Evolutionary conservation across 2,888 invertebrate species (phyloP).

Genomic region (Aspidapion aeneum): DNA sequence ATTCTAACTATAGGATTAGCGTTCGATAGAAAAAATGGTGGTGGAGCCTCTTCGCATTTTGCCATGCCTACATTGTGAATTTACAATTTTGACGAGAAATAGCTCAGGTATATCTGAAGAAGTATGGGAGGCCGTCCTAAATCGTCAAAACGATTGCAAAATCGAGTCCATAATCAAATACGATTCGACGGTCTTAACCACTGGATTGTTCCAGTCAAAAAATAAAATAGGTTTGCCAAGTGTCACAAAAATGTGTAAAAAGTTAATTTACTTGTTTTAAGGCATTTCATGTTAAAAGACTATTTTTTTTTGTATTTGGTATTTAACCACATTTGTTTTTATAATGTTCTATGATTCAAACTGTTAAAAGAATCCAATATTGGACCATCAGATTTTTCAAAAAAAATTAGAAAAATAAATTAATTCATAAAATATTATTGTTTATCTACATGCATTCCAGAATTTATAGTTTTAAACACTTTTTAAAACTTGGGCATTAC

Average conservation of each 20-base stretch:
- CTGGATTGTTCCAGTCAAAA: constrained; percentile 21
- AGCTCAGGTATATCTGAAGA: constrained; percentile 16
- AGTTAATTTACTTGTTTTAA: constrained; percentile 19
- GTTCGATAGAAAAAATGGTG: constrained; percentile 31
- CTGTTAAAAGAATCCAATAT: constrained; percentile 15
- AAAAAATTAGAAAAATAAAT: constrained; percentile 2
- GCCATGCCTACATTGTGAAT: constrained; percentile 16
- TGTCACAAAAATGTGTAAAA: constrained; percentile 23
- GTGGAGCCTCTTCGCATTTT: constrained; percentile 20
- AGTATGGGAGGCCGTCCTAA: constrained; percentile 22
- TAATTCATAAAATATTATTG: constrained; percentile 4
- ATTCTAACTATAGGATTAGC: constrained; percentile 28
- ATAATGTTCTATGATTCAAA: constrained; percentile 7
- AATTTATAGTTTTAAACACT: constrained; percentile 14
- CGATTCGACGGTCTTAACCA: constrained; percentile 21
- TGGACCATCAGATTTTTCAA: constrained; percentile 6
- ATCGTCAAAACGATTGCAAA: constrained; percentile 18
- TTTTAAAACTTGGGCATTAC: constrained; percentile 18
- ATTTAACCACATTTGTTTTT: constrained; percentile 1
- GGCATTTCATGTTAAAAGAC: constrained; percentile 11
- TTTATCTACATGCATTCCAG: constrained; percentile 1
- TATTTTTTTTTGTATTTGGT: constrained; percentile 2
- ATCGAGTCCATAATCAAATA: constrained; percentile 10
- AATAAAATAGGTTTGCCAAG: constrained; percentile 19
- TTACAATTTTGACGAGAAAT: constrained; percentile 20